These are phyloP conservation scores for Myathropa florea DNA, from an alignment of 2,888 invertebrate genomes.

Conservation along the genomic window DNA sequence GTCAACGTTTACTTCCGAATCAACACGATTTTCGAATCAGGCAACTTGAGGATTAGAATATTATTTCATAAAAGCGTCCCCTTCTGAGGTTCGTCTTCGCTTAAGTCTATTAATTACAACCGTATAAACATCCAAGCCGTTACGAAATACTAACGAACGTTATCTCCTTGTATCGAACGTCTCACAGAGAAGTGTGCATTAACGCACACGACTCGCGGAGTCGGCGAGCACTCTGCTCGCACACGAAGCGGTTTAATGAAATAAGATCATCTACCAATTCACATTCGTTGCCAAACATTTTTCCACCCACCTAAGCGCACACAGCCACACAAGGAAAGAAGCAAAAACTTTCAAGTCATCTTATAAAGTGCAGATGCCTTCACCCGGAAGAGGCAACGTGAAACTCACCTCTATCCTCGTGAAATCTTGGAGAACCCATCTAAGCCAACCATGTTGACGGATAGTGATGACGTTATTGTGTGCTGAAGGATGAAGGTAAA, in stretches of 20 bases:
- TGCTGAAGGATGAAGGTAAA: conserved; percentile 6
- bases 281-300: not conserved
- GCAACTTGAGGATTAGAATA: too few relatives aligned
- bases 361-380: conserved; percentile 27
- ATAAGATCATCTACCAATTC: not conserved
- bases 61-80: too few relatives aligned
- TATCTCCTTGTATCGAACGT: too few relatives aligned
- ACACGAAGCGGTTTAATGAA: not conserved
- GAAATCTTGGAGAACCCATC: not conserved
- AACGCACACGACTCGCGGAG: too few relatives aligned
- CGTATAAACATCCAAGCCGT: too few relatives aligned
- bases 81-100: too few relatives aligned
- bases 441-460: conserved; percentile 9
- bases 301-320: not conserved
- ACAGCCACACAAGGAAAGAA: not conserved
- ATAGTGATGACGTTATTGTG: conserved; percentile 30
- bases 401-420: conserved; percentile 13
- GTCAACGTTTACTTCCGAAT: too few relatives aligned
- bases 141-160: too few relatives aligned
- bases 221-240: too few relatives aligned
- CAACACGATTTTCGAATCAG: too few relatives aligned
- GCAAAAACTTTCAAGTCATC: not conserved
- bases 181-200: too few relatives aligned
- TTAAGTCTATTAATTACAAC: too few relatives aligned
- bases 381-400: not conserved